A percentile compares a stretch with the other conserved stretches of the same genome.
phyloP scores from a whole-genome alignment of 2,113 vertebrate species.

The Hucho hucho region DNA sequence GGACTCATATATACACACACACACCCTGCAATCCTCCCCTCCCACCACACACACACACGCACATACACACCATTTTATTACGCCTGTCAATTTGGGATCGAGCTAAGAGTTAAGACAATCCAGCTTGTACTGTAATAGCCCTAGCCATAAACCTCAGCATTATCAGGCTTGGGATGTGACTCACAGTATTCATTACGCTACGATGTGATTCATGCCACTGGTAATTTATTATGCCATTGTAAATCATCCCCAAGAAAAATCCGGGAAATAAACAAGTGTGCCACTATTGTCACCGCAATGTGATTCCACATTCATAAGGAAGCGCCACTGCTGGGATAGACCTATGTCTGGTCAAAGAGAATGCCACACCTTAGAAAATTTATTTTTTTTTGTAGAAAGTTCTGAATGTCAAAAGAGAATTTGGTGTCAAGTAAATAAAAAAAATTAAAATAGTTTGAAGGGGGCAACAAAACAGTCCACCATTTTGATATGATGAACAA shows the following conservation, averaged over 20 bases:
- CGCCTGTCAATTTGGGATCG: neutral
- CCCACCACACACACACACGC: neutral
- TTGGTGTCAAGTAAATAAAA: conserved; percentile 6
- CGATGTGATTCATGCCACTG: conserved; percentile 52
- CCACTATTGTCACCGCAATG: conserved; percentile 40
- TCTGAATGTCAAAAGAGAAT: neutral
- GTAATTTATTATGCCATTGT: conserved; percentile 39
- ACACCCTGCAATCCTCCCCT: neutral
- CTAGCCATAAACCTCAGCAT: conserved; percentile 28
- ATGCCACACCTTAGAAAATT: conserved; percentile 4
- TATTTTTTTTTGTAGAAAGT: neutral
- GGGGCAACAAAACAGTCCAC: too few relatives aligned
- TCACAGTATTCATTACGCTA: conserved; percentile 15
- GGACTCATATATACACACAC: neutral
- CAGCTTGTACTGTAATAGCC: conserved; percentile 12
- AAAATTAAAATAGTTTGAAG: too few relatives aligned
- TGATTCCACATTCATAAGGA: conserved; percentile 46
- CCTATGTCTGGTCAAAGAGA: neutral
- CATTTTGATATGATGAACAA: neutral
- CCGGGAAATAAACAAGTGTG: conserved; percentile 40
- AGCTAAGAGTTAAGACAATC: neutral
- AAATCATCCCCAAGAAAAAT: conserved; percentile 48
- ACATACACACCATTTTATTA: conserved; percentile 3
- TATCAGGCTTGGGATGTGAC: conserved; percentile 7
- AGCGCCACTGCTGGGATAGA: neutral